Evolutionary conservation across 2,113 vertebrate genomes (phyloP), one percentile per base, ranked within the genome.

Genomic region (Phrynosoma platyrhinos): DNA sequence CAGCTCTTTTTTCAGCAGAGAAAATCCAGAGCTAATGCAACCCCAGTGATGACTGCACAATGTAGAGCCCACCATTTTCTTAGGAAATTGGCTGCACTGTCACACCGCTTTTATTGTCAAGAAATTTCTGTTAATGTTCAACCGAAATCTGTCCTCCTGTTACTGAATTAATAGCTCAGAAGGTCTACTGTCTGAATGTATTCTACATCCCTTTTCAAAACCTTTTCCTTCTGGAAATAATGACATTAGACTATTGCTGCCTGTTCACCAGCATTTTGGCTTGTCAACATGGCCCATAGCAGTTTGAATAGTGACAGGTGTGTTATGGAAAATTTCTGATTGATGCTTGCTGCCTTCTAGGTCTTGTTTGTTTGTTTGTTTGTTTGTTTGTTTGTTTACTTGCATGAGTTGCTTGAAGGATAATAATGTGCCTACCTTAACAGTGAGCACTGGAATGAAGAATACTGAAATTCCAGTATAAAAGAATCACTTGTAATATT

Each of bases 381-480:
- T 47, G 6, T 89, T n/a, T n/a, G n/a, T n/a, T 47, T 47, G 7
- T 47, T 47, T 47, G 7, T 47, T 47, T 47, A 47, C 47, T 47
- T 47, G 47, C 92, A 77, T 92, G 93, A 90, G 84, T 72, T 90
- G 86, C 84, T 64, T 87, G 87, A 68, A 81, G 10, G 87, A 77
- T 91, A 92, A 93, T 90, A 91, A 47, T 47, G 72, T 89, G 91
- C 87, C 36, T 9, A n/a, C 79, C 69, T 91, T 91, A 90, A 91
- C 84, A 23, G 42, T 10, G 42, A 83, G 79, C 84, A 91, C 90
- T 89, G 47, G 90, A 83, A 6, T 71, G 12, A 30, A 79, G 68
- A 42, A 88, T 36, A 9, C 78, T 79, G 47, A 36, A 68, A 36
- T 85, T 83, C 86, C 85, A 78, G 88, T 82, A 47, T 78, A 68